These are phyloP conservation scores for Bombus superbus DNA, from an alignment of 1,140 invertebrate genomes.

Conservation along the genomic window DNA sequence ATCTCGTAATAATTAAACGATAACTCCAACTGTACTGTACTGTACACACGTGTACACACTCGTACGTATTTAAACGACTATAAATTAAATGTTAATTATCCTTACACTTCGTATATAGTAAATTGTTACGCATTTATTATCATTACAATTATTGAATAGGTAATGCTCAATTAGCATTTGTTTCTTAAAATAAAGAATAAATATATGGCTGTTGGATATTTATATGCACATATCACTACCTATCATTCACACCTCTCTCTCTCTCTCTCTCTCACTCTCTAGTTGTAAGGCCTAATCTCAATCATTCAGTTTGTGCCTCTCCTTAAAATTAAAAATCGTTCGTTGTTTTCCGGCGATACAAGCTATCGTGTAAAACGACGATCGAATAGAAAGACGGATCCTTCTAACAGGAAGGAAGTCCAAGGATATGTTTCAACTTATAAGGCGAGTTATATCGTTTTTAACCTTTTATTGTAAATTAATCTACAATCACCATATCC, in stretches of 20 bases:
- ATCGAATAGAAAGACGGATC: slow-evolving; percentile 21
- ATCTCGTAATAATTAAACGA: slow-evolving; percentile 76
- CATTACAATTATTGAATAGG: slow-evolving; percentile 83
- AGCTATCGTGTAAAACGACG: slow-evolving; percentile 18
- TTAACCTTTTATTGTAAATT: slow-evolving; percentile 78
- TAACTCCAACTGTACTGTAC: slow-evolving; percentile 80
- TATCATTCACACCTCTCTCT: slow-evolving; percentile 43
- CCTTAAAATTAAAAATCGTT: slow-evolving; percentile 8
- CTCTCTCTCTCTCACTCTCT: no score
- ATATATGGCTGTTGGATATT: slow-evolving; percentile 84
- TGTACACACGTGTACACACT: slow-evolving; percentile 76
- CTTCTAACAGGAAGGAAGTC: slow-evolving; percentile 43
- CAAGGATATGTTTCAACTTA: slow-evolving; percentile 54
- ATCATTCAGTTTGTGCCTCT: slow-evolving; percentile 2
- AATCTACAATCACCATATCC: slow-evolving; percentile 74
- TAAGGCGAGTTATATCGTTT: slow-evolving; percentile 59
- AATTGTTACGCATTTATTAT: slow-evolving; percentile 83
- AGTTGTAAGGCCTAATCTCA: background rate
- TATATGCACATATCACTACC: slow-evolving; percentile 71
- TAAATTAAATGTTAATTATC: slow-evolving; percentile 83
- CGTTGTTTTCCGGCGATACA: background rate
- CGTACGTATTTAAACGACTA: slow-evolving; percentile 82
- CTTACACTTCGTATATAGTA: slow-evolving; percentile 82
- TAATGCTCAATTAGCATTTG: slow-evolving; percentile 84
- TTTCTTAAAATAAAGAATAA: slow-evolving; percentile 84